phyloP scores from a whole-genome alignment of 2,888 invertebrate genomes.

The Ctena decussata region DNA sequence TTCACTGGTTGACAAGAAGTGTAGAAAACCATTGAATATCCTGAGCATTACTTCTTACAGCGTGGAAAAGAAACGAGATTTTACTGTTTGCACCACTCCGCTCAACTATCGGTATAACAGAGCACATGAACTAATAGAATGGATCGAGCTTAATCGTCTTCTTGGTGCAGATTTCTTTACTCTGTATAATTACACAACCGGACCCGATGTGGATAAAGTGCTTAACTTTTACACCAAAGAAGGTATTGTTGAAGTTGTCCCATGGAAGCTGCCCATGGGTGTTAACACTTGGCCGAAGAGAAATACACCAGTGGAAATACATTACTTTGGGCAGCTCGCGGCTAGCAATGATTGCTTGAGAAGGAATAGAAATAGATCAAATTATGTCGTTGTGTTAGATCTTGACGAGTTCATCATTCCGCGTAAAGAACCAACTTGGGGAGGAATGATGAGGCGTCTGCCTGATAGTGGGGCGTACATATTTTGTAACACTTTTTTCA shows the following conservation, averaged over 20 bases:
- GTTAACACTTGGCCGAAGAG: slow-evolving; percentile 62
- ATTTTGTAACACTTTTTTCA: slow-evolving; percentile 75
- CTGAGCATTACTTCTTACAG: not conserved
- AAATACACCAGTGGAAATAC: slow-evolving; percentile 72
- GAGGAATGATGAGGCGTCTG: slow-evolving; percentile 55
- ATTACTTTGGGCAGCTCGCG: slow-evolving; percentile 85
- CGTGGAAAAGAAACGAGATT: slow-evolving; percentile 35
- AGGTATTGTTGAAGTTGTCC: slow-evolving; percentile 76
- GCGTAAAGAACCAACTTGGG: slow-evolving; percentile 64
- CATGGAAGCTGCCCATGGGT: slow-evolving; percentile 81
- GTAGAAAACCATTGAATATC: not conserved
- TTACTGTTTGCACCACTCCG: slow-evolving; percentile 78
- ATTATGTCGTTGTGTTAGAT: slow-evolving; percentile 83
- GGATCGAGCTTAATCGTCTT: slow-evolving; percentile 83
- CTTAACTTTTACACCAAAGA: slow-evolving; percentile 71
- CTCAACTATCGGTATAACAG: slow-evolving; percentile 73
- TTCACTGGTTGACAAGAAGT: not conserved
- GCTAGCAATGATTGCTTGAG: slow-evolving; percentile 85
- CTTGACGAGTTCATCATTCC: slow-evolving; percentile 86
- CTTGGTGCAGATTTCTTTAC: slow-evolving; percentile 82
- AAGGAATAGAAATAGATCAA: slow-evolving; percentile 72
- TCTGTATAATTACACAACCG: slow-evolving; percentile 81
- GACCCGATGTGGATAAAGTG: slow-evolving; percentile 73
- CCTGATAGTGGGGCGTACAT: slow-evolving; percentile 46
- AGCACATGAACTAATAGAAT: slow-evolving; percentile 82